Evolutionary conservation across 2,113 vertebrate genomes (phyloP).

Genomic region (Chamaea fasciata): DNA sequence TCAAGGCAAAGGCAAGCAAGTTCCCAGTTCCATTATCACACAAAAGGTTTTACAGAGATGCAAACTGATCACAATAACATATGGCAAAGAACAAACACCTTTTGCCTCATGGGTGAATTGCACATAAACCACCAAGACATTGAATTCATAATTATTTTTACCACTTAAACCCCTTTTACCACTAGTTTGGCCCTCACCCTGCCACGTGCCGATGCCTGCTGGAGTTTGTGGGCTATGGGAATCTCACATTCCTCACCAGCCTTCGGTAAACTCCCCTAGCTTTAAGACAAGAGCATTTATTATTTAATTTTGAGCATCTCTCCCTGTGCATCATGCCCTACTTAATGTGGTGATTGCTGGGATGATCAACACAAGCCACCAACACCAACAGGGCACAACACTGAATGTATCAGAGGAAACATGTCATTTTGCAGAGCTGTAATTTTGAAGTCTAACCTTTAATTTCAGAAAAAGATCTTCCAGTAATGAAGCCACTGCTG

Average conservation of each 20-base stretch:
- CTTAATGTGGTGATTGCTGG: not conserved
- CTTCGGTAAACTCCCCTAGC: not conserved
- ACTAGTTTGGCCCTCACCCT: not conserved
- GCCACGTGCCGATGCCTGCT: not conserved
- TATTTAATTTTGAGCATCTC: not conserved
- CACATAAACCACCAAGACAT: not conserved
- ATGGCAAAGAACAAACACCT: not conserved
- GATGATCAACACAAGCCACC: not conserved
- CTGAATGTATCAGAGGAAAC: not conserved
- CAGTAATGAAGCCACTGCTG: not conserved
- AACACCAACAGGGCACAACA: not conserved
- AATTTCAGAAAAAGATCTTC: conserved; percentile 19
- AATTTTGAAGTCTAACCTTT: conserved; percentile 31
- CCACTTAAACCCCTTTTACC: not conserved
- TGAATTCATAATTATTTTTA: not conserved
- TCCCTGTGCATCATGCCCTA: not conserved
- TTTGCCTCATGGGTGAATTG: not conserved
- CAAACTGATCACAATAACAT: not conserved
- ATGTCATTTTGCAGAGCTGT: not conserved
- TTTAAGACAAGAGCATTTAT: not conserved
- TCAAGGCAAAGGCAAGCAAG: not conserved
- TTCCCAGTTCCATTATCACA: not conserved
- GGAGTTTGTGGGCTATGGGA: not conserved
- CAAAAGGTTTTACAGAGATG: not conserved
- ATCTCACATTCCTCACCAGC: not conserved